Conservation (phyloP, 2,888 invertebrate species). For the Ditula angustiorana region DNA sequence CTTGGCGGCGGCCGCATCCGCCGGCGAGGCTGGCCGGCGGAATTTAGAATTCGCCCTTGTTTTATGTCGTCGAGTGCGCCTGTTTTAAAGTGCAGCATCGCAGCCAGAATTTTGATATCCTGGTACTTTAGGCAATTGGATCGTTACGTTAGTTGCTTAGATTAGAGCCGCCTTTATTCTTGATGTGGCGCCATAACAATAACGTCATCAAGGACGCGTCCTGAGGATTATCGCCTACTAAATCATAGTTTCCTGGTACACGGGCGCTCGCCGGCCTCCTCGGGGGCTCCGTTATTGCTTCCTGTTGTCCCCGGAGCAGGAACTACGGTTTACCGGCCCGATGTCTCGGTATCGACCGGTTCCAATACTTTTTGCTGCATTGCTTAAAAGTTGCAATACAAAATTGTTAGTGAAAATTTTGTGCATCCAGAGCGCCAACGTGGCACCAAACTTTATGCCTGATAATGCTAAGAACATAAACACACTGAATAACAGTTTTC, state of each 20-base stretch:
- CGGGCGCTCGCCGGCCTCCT: slow-evolving; percentile 53
- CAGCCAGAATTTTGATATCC: slow-evolving; percentile 53
- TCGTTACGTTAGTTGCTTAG: slow-evolving; percentile 36
- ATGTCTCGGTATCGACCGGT: slow-evolving; percentile 37
- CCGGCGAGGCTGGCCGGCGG: slow-evolving; percentile 52
- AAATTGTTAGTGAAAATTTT: neutral
- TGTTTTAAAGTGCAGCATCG: slow-evolving; percentile 46
- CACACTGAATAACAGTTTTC: too few relatives aligned
- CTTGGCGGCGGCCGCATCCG: slow-evolving; percentile 68
- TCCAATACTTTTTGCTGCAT: slow-evolving; percentile 29
- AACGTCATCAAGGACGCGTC: slow-evolving; percentile 48
- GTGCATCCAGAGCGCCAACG: too few relatives aligned
- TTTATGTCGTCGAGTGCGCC: slow-evolving; percentile 50
- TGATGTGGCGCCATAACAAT: slow-evolving; percentile 44
- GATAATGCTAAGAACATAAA: too few relatives aligned
- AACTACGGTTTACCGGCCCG: slow-evolving; percentile 63
- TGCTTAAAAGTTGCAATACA: slow-evolving; percentile 24
- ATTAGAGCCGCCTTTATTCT: slow-evolving; percentile 30
- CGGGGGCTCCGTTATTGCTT: slow-evolving; percentile 81
- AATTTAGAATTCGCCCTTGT: slow-evolving; percentile 62
- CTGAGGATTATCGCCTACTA: slow-evolving; percentile 61
- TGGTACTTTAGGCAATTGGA: slow-evolving; percentile 53
- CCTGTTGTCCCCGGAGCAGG: slow-evolving; percentile 73
- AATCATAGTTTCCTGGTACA: slow-evolving; percentile 79
- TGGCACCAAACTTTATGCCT: slow-evolving; percentile 11